Base-by-base conservation (phyloP, 2,797 vertebrate species). In the Lateolabrax maculatus region DNA sequence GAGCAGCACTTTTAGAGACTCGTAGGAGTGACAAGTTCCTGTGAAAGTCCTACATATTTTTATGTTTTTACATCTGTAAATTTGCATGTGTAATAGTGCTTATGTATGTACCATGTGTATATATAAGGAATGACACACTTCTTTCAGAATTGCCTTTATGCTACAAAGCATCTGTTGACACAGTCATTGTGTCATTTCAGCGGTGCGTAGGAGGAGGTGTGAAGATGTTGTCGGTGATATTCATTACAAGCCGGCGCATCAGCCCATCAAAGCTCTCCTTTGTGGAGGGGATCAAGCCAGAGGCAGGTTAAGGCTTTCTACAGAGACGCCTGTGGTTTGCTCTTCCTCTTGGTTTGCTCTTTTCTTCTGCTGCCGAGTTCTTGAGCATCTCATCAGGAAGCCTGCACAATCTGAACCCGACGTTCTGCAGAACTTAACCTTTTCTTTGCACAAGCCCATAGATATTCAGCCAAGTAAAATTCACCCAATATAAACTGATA, bases 221-320 rank as follows among this genome's bases (percentile, higher is more conserved):
- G 48, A 84, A 84, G 85, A 87, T 89, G 66, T 87, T 84, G 89
- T 79, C 64, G 6, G 67, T 65, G 76, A 91, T 87, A 88, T 94
- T 90, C 79, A 88, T 94, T 90, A 90, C 89, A 87, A 90, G 81
- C 69, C 27, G 49, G 65, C 27, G 46, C 81, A 90, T 89, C 91
- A 85, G 75, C 84, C 87, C 86, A 86, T 94, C 90, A 94, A 94
- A 94, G 93, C 87, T 76, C 41, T 80, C 82, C 87, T 91, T 92
- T 92, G 90, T 93, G 80, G 44, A 86, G 44, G 69, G 84, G 85
- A 91, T 92, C 86, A 89, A 66, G 80, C 72, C 71, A 81, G 83
- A 84, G 87, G 87, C 90, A 89, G 90, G 87, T 90, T 87, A 80
- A 84, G 71, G 81, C 85, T 87, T 88, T 91, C 84, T 76, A 81